Base-by-base conservation (phyloP, 2,888 invertebrate species). In the Ormyrus pomaceus region DNA sequence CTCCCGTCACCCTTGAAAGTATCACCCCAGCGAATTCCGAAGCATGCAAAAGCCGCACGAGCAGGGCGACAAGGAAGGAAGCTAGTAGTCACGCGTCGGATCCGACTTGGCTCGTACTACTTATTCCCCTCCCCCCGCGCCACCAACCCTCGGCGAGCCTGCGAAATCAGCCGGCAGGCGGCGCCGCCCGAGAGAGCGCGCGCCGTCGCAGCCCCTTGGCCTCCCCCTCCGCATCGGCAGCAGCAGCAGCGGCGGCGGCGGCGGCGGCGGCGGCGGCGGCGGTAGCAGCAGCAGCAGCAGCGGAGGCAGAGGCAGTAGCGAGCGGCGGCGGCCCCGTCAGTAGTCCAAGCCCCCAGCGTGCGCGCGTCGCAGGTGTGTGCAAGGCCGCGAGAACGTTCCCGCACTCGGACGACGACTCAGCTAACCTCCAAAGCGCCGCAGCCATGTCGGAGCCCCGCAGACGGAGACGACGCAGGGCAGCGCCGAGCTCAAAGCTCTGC, bases 241-340 rank as follows among this genome's bases (percentile, higher is more conserved):
- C 55, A 65, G 58, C 66, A 56, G 58, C 69, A 58, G 53, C 65
- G 70, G 80, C 65, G 66, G 80, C 65, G 66, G 81, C 83, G 79
- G 78, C 82, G 80, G 80, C 34, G 70, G 80, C 65, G 69, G 34
- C 34, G 34, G 34, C 34, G 34, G 81, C 83, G 79, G 78, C 82
- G 80, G 80, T 81, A 65, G 58, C 66, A 64, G 58, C 83, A 79
- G 78, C 82, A 80, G 80, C 34, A 70, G 80, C 65, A 71, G 34
- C 34, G 34, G 34, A 34, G 34, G 34, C 34, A 34, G 34, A 34
- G 34, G 34, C 34, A 34, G 34, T 34, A 34, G 34, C 34, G 34
- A 34, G 34, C 34, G 34, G 81, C 83, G 79, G 78, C 82, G 80
- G 80, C 82, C 80, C 83, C 79, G 61, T 55, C 65, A 72, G 72